Percentiles rank a stretch among this genome's conserved stretches.
phyloP scores from a whole-genome alignment of 1,140 invertebrate genomes.

The Hestina assimilis region DNA sequence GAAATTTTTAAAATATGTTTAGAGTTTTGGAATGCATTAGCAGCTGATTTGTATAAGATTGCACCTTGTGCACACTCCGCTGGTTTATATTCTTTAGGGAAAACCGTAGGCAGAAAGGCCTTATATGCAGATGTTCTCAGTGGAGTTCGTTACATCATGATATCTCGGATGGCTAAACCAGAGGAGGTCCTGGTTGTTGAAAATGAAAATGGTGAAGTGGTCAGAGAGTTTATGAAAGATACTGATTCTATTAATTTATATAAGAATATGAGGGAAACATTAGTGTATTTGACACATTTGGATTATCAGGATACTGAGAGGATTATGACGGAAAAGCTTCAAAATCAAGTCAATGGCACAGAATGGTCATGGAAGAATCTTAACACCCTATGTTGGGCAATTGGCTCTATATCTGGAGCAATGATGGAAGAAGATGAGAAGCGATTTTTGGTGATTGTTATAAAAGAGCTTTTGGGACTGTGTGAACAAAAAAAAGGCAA shows the following conservation, averaged over 20 bases:
- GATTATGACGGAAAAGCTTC: conserved; percentile 99
- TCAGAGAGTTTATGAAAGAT: conserved; percentile 99
- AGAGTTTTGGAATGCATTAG: conserved; percentile 98
- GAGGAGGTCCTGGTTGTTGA: conserved; percentile 99
- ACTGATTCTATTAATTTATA: conserved; percentile 99
- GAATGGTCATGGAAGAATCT: conserved; percentile 99
- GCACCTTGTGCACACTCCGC: conserved; percentile 78
- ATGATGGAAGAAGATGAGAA: conserved; percentile 99
- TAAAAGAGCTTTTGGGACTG: conserved; percentile 98
- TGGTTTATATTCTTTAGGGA: conserved; percentile 65
- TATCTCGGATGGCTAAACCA: conserved; percentile 99
- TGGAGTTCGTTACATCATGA: conserved; percentile 98
- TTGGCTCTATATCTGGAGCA: conserved; percentile 99
- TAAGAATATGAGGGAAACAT: conserved; percentile 99
- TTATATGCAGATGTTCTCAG: conserved; percentile 91
- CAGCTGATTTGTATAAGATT: conserved; percentile 94
- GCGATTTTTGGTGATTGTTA: conserved; percentile 98
- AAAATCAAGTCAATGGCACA: conserved; percentile 98
- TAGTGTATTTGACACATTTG: conserved; percentile 99
- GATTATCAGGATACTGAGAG: conserved; percentile 98
- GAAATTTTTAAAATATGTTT: conserved; percentile 99
- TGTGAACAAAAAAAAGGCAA: conserved; percentile 99
- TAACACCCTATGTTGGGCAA: conserved; percentile 99
- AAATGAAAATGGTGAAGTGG: conserved; percentile 99
- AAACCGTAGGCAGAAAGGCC: conserved; percentile 76